Evolutionary conservation across 2,113 vertebrate species (phyloP), one percentile per base, ranked within the genome.

Genomic region (Catagonus wagneri): DNA sequence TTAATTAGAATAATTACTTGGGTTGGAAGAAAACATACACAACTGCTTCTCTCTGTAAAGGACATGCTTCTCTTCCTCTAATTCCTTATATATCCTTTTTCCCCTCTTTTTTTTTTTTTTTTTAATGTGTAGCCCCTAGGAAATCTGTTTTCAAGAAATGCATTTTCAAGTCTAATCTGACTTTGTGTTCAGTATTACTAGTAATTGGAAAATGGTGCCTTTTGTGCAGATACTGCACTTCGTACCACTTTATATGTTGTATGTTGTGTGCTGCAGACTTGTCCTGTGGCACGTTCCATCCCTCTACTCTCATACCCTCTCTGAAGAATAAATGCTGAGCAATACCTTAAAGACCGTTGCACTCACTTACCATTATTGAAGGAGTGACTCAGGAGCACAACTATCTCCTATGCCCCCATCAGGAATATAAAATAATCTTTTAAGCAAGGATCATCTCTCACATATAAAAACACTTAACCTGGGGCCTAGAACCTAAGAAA

Each of bases 251-350:
- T 25, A 4, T 61, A 29, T 36, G 29, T 87, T 85, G n/a, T 80
- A 44, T 61, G 50, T 76, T 90, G 89, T 72, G n/a, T n/a, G n/a
- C n/a, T n/a, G n/a, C n/a, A 80, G 68, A 66, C 78, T 95, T 93
- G 56, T 76, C 88, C 68, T 68, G 32, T 96, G 89, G 12, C 52
- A 32, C 12, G 56, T 87, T 81, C 71, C 36, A n/a, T 36, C 13
- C 50, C 17, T 16, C 20, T 34, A 29, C 6, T 10, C 9, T 58
- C 23, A 63, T 23, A 65, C 16, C 2, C 34, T 36, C 7, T 54
- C 71, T 27, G 69, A 23, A 17, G 25, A 79, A 17, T 44, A 4
- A n/a, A 52, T 79, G 75, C 10, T 44, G 44, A 27, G 15, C 56
- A 54, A 52, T 39, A 1, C 6, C 32, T 56, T 60, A 36, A 75